Evolutionary conservation across 2,888 invertebrate species (phyloP).

Genomic region (Marronus borbonicus): DNA sequence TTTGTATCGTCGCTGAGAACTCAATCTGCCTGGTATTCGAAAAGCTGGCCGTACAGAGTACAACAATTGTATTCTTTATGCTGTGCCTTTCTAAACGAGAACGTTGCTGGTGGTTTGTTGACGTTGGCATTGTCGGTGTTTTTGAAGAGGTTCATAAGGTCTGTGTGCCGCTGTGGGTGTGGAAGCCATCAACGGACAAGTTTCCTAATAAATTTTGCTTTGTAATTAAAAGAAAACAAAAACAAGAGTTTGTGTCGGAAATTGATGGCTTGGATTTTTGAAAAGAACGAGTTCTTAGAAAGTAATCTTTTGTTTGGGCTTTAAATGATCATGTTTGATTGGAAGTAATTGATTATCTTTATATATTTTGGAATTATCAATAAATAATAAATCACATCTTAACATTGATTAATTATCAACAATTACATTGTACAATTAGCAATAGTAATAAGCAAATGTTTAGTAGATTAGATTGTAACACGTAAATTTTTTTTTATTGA

Average conservation of each 20-base stretch:
- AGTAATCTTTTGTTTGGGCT: no score
- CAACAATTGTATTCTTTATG: slow-evolving; percentile 30
- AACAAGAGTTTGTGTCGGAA: slow-evolving; percentile 15
- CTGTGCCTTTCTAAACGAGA: slow-evolving; percentile 10
- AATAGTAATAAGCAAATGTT: no score
- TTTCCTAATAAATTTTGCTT: slow-evolving; percentile 31
- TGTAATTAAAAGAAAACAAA: slow-evolving; percentile 43
- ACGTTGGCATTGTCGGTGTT: slow-evolving; percentile 15
- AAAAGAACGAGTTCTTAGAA: no score
- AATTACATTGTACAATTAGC: no score
- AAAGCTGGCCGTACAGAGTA: background rate
- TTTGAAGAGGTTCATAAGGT: slow-evolving; percentile 16
- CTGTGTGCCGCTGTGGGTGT: slow-evolving; percentile 20
- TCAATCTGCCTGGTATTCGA: slow-evolving; percentile 5
- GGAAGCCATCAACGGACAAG: slow-evolving; percentile 26
- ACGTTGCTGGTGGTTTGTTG: slow-evolving; percentile 39
- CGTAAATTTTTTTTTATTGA: no score
- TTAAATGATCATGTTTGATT: no score
- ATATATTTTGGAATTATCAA: no score
- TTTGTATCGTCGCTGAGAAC: slow-evolving; percentile 18
- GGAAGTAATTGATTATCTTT: no score
- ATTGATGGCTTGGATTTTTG: background rate
- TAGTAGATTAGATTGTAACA: no score
- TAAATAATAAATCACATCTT: no score
- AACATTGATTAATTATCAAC: no score